Percentiles rank a stretch among this genome's conserved stretches.
phyloP scores from a whole-genome alignment of 30 jellyfish, hydroid and myxozoan species.

The Hydractinia echinata region DNA sequence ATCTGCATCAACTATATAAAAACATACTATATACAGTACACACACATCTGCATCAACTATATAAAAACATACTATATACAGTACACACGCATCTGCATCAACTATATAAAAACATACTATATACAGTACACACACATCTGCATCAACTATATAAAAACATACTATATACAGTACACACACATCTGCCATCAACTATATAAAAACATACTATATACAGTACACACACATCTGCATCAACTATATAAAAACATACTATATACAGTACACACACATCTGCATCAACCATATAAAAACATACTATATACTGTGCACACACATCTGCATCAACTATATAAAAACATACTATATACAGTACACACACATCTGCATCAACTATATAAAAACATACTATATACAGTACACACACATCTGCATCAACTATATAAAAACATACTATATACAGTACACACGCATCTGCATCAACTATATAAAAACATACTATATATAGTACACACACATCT shows the following conservation, averaged over 20 bases:
- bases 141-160: no score
- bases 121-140: no score
- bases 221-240: no score
- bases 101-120: background rate
- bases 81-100: no score
- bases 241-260: background rate
- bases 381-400: background rate
- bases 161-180: background rate
- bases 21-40: background rate
- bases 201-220: background rate
- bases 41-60: no score
- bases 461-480: background rate
- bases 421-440: background rate
- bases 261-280: no score
- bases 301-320: background rate
- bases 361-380: no score
- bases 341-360: background rate
- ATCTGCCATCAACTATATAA: no score
- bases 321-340: no score
- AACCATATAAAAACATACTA: background rate
- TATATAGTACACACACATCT: background rate
- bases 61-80: background rate
- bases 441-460: no score
- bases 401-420: no score
- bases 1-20: no score